A percentile compares a stretch with the other conserved stretches of the same genome.
phyloP scores from a whole-genome alignment of 1,140 invertebrate species.

The Ceratina calcarata region DNA sequence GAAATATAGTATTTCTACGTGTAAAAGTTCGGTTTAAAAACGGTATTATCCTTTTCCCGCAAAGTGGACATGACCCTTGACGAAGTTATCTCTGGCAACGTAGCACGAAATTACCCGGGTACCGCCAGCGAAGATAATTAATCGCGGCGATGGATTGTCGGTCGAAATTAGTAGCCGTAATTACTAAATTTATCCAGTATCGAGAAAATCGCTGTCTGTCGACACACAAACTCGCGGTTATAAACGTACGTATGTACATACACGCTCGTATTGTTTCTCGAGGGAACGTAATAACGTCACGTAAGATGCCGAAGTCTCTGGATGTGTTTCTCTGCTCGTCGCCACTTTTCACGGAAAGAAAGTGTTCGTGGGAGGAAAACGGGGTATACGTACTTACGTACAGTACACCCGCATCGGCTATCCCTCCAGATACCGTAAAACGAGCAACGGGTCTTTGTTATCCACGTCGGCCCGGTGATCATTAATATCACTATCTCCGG shows the following conservation, averaged over 20 bases:
- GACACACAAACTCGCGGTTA: neutral
- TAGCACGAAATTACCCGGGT: neutral
- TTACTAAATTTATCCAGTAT: conserved; percentile 35
- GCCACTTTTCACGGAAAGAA: conserved; percentile 50
- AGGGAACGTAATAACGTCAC: conserved; percentile 34
- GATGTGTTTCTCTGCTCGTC: neutral
- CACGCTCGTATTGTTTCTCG: conserved; percentile 6
- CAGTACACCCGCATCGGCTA: neutral
- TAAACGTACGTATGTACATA: neutral
- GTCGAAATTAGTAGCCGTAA: conserved; percentile 33
- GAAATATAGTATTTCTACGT: no score
- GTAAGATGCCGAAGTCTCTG: conserved; percentile 5
- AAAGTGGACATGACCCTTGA: no score
- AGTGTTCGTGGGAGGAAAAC: conserved; percentile 55
- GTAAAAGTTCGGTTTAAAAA: no score
- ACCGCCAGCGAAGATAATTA: conserved; percentile 22
- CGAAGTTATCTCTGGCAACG: no score
- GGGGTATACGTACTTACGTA: conserved; percentile 1
- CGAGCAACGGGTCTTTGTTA: conserved; percentile 49
- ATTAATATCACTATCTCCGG: conserved; percentile 56
- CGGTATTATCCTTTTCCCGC: no score
- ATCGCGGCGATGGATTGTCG: conserved; percentile 11
- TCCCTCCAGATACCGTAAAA: conserved; percentile 32
- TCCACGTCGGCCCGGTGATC: conserved; percentile 33
- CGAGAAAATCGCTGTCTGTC: conserved; percentile 6